Base-by-base conservation (phyloP, 2,888 invertebrate species). In the Acronicta aceris region DNA sequence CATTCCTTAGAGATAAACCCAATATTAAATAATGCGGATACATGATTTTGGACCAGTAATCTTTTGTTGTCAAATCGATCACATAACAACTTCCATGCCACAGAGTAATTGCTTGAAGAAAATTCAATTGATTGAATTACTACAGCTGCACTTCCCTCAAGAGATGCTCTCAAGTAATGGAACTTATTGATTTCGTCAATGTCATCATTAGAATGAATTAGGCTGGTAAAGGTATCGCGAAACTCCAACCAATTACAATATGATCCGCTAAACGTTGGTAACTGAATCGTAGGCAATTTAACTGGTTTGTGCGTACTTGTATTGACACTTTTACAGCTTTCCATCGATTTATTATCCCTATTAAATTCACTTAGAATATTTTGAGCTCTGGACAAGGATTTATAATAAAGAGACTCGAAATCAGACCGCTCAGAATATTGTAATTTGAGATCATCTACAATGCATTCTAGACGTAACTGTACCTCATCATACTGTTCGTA, bases 181-280 rank as follows among this genome's bases (percentile, higher is more conserved):
- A 6, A 27, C 27, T 27, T 27, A 7, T 27, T 27, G 1, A 27
- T 27, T 7, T 72, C 62, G 9, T 74, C 71, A 0, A 81, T 78
- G 2, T 64, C 59, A n/a, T 72, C 59, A 59, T 76, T 74, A 3
- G 33, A 27, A 49, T 79, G 76, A 17, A 78, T 74, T 13, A 78
- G 54, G 42, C 71, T 70, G 9, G 52, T 6, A 52, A 68, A 77
- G 0, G 73, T 74, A 40, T 78, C 78, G 6, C 50, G 61, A 58
- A 81, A 79, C 47, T 76, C 81, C 3, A 78, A 42, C 75, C 79
- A 79, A 17, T 69, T 72, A 1, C 61, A 57, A 54, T 71, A 74
- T 6, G 33, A 58, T 13, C 75, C 78, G 25, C 43, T 51, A 56
- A 76, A 76, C 41, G 70, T 72, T 5, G 76, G 76, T n/a, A 78